These are phyloP conservation scores for Willowsia nigromaculata DNA, from an alignment of 2,888 invertebrate species.

Conservation along the genomic window DNA sequence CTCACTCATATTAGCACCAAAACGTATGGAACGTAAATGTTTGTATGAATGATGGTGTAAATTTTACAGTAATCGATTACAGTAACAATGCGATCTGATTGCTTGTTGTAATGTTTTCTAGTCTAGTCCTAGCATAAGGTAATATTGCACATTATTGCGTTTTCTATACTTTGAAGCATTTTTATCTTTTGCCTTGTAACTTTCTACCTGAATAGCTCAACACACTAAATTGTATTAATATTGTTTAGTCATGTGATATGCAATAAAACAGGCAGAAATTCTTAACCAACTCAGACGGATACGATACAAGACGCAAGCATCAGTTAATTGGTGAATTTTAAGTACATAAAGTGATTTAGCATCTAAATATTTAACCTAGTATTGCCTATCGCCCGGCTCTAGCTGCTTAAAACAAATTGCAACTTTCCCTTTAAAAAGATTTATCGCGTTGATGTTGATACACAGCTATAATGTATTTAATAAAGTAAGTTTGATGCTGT, in stretches of 20 bases:
- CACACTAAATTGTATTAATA: background rate
- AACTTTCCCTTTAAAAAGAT: background rate
- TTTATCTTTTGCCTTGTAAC: background rate
- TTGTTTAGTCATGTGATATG: constrained; percentile 11
- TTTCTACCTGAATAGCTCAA: constrained; percentile 14
- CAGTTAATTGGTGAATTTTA: background rate
- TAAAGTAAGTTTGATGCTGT: background rate
- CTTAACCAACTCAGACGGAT: background rate
- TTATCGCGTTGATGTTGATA: background rate
- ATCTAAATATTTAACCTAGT: too few relatives aligned
- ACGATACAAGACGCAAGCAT: too few relatives aligned
- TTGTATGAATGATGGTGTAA: background rate
- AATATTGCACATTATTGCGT: constrained; percentile 17
- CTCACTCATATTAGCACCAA: background rate
- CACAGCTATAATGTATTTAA: background rate
- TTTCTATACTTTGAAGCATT: background rate
- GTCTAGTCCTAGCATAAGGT: background rate
- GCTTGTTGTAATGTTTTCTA: background rate
- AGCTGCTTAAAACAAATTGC: background rate
- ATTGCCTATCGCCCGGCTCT: background rate
- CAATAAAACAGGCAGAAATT: constrained; percentile 14
- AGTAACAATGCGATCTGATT: background rate
- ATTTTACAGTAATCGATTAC: background rate
- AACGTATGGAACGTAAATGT: background rate
- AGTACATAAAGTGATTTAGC: background rate